Evolutionary conservation across 1,140 invertebrate species (phyloP).

Genomic region (Matsumurasca onukii): DNA sequence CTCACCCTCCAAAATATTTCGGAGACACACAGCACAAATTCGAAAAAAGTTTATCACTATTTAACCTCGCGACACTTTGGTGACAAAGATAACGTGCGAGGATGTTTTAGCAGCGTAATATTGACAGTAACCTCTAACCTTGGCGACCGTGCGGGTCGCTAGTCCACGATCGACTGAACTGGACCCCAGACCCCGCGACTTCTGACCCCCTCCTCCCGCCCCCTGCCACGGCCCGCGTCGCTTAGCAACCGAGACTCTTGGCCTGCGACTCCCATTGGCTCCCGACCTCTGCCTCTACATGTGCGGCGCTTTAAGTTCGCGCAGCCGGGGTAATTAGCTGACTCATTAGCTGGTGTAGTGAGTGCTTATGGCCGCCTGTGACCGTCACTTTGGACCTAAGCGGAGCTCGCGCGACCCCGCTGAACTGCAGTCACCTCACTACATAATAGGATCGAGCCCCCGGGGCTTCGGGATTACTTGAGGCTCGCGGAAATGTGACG

Average conservation of each 20-base stretch:
- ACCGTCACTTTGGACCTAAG: no score
- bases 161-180: constrained; percentile 23
- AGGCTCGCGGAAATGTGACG: no score
- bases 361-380: background rate
- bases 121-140: constrained; percentile 13
- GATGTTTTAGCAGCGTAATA: background rate
- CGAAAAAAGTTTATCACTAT: no score
- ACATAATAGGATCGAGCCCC: constrained; percentile 3
- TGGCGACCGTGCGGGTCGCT: background rate
- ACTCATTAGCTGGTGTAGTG: background rate
- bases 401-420: background rate
- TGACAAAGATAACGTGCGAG: background rate
- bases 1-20: background rate
- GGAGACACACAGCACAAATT: background rate
- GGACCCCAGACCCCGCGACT: constrained; percentile 23
- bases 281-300: constrained; percentile 9
- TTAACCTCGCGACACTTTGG: background rate
- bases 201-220: constrained; percentile 26
- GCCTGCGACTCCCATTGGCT: constrained; percentile 33
- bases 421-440: background rate
- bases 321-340: constrained; percentile 6
- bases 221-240: no score
- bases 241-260: constrained; percentile 24
- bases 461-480: constrained; percentile 28
- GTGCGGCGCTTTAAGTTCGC: constrained; percentile 15